Percentiles rank a stretch among this genome's conserved stretches.
phyloP scores from a whole-genome alignment of 2,797 vertebrate species.

The Balearica regulorum region DNA sequence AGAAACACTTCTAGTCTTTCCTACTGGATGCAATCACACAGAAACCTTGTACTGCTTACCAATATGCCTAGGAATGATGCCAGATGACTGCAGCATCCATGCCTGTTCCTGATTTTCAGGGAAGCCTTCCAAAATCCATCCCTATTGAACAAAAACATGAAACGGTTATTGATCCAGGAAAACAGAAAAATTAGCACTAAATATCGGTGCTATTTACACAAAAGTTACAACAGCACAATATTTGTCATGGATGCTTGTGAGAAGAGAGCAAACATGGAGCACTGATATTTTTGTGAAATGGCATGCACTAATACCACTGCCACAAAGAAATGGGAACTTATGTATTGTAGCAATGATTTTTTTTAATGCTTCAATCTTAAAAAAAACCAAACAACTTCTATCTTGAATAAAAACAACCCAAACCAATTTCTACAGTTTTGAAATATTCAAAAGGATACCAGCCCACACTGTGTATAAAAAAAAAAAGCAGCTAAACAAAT shows the following conservation, averaged over 20 bases:
- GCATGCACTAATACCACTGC: neutral
- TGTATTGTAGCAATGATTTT: neutral
- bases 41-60: slow-evolving; percentile 74
- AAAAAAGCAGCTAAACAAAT: slow-evolving; percentile 60
- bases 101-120: slow-evolving; percentile 83
- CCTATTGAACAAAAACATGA: slow-evolving; percentile 72
- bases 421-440: slow-evolving; percentile 43
- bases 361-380: neutral
- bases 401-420: neutral
- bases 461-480: slow-evolving; percentile 31
- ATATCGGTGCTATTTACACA: neutral
- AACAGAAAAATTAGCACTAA: neutral
- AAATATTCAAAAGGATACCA: slow-evolving; percentile 60
- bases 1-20: neutral
- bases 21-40: neutral
- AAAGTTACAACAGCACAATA: neutral
- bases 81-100: slow-evolving; percentile 79
- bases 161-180: neutral
- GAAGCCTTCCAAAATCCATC: slow-evolving; percentile 89
- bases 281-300: neutral
- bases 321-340: neutral
- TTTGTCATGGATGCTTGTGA: neutral
- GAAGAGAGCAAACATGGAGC: neutral
- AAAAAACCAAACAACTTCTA: neutral
- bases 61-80: slow-evolving; percentile 83